phyloP scores from a whole-genome alignment of 1,140 invertebrate species.

The Chironomus striatipennis region DNA sequence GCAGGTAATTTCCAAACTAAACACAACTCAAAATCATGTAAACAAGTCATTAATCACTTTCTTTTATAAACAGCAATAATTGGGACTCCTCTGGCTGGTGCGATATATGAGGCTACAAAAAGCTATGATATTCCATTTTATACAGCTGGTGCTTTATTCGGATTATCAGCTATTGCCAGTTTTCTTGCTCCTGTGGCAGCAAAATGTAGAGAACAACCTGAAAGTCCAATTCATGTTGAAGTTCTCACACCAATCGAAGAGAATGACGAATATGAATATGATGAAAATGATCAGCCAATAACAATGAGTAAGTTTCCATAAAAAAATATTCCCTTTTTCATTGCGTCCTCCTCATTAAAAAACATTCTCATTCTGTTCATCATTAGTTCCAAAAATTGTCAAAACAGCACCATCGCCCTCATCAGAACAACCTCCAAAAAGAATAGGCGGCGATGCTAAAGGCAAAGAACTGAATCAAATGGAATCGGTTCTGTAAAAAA shows the following conservation, averaged over 20 bases:
- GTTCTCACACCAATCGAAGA: conserved; percentile 70
- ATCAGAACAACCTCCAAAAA: conserved; percentile 32
- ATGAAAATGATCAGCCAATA: conserved; percentile 53
- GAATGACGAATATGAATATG: conserved; percentile 67
- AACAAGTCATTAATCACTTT: background rate
- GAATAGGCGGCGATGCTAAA: conserved; percentile 29
- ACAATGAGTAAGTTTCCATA: conserved; percentile 44
- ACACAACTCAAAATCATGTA: background rate
- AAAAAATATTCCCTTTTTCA: background rate
- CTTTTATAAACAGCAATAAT: conserved; percentile 54
- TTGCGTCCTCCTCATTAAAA: background rate
- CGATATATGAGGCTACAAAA: conserved; percentile 77
- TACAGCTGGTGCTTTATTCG: conserved; percentile 82
- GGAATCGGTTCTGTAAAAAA: conserved; percentile 52
- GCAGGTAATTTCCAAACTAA: conserved; percentile 40
- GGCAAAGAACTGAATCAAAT: conserved; percentile 56
- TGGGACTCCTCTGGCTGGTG: conserved; percentile 72
- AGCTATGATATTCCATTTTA: conserved; percentile 85
- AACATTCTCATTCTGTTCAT: background rate
- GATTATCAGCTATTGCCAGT: conserved; percentile 72
- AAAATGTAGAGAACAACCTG: conserved; percentile 39
- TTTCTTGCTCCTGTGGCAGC: conserved; percentile 60
- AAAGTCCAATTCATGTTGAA: conserved; percentile 52
- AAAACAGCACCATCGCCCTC: conserved; percentile 54
- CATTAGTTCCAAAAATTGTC: conserved; percentile 49